Evolutionary conservation across 2,797 vertebrate species (phyloP), one percentile per base, ranked within the genome.

Genomic region (Micropoecilia bifurca): DNA sequence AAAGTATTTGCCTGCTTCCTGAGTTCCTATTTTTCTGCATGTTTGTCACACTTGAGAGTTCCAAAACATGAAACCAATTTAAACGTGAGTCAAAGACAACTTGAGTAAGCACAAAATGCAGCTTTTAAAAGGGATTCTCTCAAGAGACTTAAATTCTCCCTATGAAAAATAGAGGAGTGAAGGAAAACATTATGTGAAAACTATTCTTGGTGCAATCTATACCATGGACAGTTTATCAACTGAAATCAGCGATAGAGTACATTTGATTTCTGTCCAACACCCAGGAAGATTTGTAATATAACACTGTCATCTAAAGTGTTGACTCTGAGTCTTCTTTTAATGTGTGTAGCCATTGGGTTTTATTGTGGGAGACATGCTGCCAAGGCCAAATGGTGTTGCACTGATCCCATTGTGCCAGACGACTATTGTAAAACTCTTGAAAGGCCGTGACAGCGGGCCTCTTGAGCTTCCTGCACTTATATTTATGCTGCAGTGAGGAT

Each of bases 371-470:
- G 79, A 85, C 74, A 39, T 6, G 6, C 3, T 82, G 93, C 92
- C 92, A 94, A 89, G 86, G 80, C 86, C 81, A 82, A 89, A 81
- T 78, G 85, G 84, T 85, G 86, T 88, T 88, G 46, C 83, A 57
- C 74, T 16, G 9, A 28, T 47, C 71, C 0, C 39, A 14, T 59
- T 79, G 13, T 57, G 86, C 86, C 86, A 85, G 88, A 80, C 36
- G 45, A 74, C 71, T 57, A 10, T 82, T 79, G 81, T 77, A 71
- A 81, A 84, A 75, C 78, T 4, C 80, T 61, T 25, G 1, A 66
- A 14, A 68, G 68, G 41, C 39, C 28, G 68, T 71, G 41, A 71
- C 43, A 36, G 9, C 41, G 75, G 12, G 50, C 48, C 74, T 75
- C 76, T 75, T 77, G n/a, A 73, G 73, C 13, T 53, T 82, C 50